Conservation (phyloP, 2,113 vertebrate species). For the Podarcis raffonei region DNA sequence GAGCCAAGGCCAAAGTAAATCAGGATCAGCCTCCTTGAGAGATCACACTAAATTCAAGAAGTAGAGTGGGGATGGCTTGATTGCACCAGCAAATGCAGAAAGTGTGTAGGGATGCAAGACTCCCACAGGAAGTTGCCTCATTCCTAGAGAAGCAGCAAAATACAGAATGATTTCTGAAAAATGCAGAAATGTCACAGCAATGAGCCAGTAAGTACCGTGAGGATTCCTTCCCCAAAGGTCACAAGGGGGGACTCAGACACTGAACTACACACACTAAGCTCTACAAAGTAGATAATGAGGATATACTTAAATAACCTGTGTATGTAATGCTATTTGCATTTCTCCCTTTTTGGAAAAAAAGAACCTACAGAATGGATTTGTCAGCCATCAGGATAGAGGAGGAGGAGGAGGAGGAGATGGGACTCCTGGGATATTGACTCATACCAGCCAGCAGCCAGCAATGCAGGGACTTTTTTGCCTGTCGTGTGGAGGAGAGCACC, state of each 20-base stretch:
- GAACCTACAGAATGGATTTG: not conserved
- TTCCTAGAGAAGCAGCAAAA: not conserved
- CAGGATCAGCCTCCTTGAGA: not conserved
- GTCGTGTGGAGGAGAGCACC: too few relatives aligned
- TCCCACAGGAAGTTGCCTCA: not conserved
- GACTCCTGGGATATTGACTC: not conserved
- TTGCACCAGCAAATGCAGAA: not conserved
- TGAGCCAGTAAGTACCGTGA: not conserved
- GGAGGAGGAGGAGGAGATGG: not conserved
- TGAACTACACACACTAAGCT: not conserved
- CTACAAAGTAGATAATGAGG: not conserved
- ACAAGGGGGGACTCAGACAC: not conserved
- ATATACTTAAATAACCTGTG: not conserved
- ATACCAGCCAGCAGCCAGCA: too few relatives aligned
- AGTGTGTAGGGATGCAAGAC: not conserved
- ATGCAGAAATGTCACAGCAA: not conserved
- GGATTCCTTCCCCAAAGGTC: not conserved
- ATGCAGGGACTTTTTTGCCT: not conserved
- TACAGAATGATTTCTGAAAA: not conserved
- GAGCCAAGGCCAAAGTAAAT: not conserved
- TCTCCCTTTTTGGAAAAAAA: not conserved
- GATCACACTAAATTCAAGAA: not conserved
- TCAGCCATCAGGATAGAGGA: not conserved
- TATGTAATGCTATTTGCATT: not conserved
- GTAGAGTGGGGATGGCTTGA: not conserved